These are phyloP conservation scores for Nowickia ferox DNA, from an alignment of 2,888 invertebrate species.

Conservation along the genomic window DNA sequence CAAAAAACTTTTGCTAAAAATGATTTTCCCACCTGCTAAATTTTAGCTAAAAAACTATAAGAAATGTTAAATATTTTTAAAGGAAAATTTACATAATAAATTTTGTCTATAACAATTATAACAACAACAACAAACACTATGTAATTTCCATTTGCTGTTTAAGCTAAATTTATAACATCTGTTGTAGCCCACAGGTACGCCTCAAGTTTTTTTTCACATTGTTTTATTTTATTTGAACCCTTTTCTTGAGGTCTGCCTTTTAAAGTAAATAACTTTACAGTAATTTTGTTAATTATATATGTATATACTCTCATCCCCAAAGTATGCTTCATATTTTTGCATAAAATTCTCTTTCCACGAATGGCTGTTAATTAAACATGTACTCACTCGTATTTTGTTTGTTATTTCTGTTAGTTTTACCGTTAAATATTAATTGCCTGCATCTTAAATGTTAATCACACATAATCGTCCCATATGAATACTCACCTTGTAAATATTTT, in stretches of 20 bases:
- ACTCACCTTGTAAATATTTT: neutral
- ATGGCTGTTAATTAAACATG: neutral
- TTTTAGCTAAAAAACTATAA: neutral
- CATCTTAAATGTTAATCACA: conserved; percentile 26
- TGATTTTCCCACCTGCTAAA: neutral
- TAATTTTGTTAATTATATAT: conserved; percentile 33
- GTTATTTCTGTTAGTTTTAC: neutral
- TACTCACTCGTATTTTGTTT: neutral
- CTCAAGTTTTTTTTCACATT: neutral
- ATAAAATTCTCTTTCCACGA: neutral
- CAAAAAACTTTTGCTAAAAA: neutral
- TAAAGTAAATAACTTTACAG: neutral
- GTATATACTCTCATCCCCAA: neutral
- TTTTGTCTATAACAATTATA: neutral
- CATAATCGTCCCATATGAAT: neutral
- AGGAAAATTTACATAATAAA: neutral
- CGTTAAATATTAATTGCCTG: conserved; percentile 30
- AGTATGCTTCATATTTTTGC: conserved; percentile 30
- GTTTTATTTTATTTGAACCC: neutral
- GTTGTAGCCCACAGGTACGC: neutral
- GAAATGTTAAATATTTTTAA: neutral
- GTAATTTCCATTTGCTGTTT: neutral
- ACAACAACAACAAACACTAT: neutral
- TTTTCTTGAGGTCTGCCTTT: neutral
- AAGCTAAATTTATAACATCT: conserved; percentile 1